phyloP scores from a whole-genome alignment of 1,140 invertebrate species.

The Nixonia krombeini region DNA sequence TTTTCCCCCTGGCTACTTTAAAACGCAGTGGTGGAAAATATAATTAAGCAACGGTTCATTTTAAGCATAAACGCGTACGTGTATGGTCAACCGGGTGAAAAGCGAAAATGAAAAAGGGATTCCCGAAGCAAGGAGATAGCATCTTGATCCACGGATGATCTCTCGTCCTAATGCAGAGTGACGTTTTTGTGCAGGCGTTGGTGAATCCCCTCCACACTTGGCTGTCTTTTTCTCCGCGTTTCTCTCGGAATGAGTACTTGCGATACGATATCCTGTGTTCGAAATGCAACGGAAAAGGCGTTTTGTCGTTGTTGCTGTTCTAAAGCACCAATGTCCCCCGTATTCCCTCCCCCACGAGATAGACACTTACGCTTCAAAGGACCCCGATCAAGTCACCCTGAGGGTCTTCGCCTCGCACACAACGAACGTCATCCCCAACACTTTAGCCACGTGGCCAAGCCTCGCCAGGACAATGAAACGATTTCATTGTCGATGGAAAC shows the following conservation, averaged over 20 bases:
- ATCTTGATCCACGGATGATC: slow-evolving; percentile 56
- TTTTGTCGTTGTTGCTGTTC: slow-evolving; percentile 18
- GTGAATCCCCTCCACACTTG: slow-evolving; percentile 35
- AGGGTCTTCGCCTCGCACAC: slow-evolving; percentile 30
- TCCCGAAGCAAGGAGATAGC: slow-evolving; percentile 38
- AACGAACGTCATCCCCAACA: slow-evolving; percentile 40
- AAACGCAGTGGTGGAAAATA: too few relatives aligned
- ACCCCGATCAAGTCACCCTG: slow-evolving; percentile 39
- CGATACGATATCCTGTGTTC: slow-evolving; percentile 46
- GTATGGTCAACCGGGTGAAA: too few relatives aligned
- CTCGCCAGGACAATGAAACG: slow-evolving; percentile 47
- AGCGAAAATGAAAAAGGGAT: slow-evolving; percentile 8
- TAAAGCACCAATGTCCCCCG: background rate
- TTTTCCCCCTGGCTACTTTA: too few relatives aligned
- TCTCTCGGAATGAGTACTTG: slow-evolving; percentile 26
- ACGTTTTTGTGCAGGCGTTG: slow-evolving; percentile 61
- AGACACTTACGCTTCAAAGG: slow-evolving; percentile 43
- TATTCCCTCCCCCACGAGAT: slow-evolving; percentile 2
- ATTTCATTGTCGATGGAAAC: slow-evolving; percentile 51
- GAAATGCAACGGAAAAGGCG: slow-evolving; percentile 45
- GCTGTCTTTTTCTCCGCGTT: slow-evolving; percentile 18
- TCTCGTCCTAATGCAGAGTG: slow-evolving; percentile 63
- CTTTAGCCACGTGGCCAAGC: slow-evolving; percentile 53
- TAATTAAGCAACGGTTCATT: too few relatives aligned
- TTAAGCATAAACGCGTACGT: too few relatives aligned